Conservation (phyloP, 2,888 invertebrate genomes). For the Sipha maydis region DNA sequence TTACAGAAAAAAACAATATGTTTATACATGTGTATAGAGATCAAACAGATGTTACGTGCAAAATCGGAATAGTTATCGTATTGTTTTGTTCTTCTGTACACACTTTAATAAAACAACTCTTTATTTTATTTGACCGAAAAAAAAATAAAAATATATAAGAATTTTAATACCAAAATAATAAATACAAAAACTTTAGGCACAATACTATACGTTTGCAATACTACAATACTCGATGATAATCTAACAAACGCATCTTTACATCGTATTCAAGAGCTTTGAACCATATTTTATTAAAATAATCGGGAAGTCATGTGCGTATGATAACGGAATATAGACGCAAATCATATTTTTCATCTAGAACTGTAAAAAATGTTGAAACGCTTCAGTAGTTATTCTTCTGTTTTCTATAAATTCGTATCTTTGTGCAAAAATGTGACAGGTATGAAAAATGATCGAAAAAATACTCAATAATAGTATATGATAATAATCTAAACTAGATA, state of each 20-base stretch:
- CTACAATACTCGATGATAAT: background rate
- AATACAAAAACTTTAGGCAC: background rate
- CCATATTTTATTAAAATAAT: background rate
- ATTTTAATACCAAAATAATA: background rate
- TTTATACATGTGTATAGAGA: background rate
- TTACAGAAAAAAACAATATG: slow-evolving; percentile 34
- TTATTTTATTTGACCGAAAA: background rate
- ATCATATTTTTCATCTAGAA: background rate
- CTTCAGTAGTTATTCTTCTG: no score
- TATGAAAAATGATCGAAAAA: no score
- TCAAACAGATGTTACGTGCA: slow-evolving; percentile 36
- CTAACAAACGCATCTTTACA: background rate
- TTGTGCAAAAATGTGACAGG: no score
- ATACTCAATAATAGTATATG: no score
- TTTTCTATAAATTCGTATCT: no score
- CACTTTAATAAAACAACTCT: background rate
- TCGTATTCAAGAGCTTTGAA: background rate
- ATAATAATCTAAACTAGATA: no score
- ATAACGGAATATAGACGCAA: background rate
- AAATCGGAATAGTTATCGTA: background rate
- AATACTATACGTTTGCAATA: no score
- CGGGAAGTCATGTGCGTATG: background rate
- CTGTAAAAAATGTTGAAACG: background rate
- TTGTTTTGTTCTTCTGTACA: background rate
- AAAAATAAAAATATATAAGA: background rate